A percentile compares a stretch with the other conserved stretches of the same genome.
Evolutionary conservation across 2,888 invertebrate genomes (phyloP).

Genomic region (Drosophila basisetae): DNA sequence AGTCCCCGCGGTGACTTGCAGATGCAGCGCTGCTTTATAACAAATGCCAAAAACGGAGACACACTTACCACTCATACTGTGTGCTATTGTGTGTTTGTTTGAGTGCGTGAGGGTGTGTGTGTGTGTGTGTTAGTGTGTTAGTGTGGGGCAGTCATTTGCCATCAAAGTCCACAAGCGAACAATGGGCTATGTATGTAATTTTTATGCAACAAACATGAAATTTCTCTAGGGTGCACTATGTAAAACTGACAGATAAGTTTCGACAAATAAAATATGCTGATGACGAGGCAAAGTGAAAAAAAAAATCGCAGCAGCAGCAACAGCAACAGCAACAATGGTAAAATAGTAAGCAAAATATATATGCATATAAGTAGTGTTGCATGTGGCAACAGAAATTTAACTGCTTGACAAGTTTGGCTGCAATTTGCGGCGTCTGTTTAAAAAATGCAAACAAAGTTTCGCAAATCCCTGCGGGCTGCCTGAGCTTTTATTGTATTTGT

Average conservation of each 20-base stretch:
- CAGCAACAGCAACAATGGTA: conserved; percentile 22
- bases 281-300: conserved; percentile 52
- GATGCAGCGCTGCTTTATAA: conserved; percentile 61
- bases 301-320: conserved; percentile 9
- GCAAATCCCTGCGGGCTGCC: conserved; percentile 43
- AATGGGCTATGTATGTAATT: conserved; percentile 72
- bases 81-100: conserved; percentile 11
- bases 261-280: conserved; percentile 43
- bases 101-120: conserved; percentile 15
- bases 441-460: conserved; percentile 52
- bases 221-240: conserved; percentile 77
- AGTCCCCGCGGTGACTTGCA: conserved; percentile 64
- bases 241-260: conserved; percentile 77
- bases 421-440: conserved; percentile 72
- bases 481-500: conserved; percentile 19
- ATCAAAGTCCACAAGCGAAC: conserved; percentile 73
- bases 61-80: conserved; percentile 13
- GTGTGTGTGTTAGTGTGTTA: conserved; percentile 5
- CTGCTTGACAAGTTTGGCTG: conserved; percentile 63
- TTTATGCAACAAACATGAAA: conserved; percentile 78
- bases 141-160: conserved; percentile 63
- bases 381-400: conserved; percentile 57
- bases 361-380: conserved; percentile 33
- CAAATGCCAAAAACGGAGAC: conserved; percentile 70
- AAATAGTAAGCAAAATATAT: conserved; percentile 42